phyloP scores from a whole-genome alignment of 2,888 invertebrate genomes.

The Megaustenia siamemsis region DNA sequence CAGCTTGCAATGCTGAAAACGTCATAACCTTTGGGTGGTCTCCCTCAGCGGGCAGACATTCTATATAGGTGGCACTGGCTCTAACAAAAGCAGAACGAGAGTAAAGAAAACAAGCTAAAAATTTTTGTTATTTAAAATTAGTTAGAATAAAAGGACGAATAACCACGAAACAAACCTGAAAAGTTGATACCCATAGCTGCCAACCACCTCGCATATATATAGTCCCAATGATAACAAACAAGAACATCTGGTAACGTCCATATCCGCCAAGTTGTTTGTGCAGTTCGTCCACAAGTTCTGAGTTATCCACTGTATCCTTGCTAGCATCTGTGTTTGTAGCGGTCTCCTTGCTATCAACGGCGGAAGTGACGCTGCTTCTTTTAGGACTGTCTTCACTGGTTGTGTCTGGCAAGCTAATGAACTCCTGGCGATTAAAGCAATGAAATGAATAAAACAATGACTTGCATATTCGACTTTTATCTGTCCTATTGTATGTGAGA shows the following conservation, averaged over 20 bases:
- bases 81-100: too few species aligned
- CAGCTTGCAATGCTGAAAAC: too few species aligned
- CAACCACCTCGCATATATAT: constrained; percentile 71
- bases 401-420: background rate
- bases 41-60: too few species aligned
- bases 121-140: too few species aligned
- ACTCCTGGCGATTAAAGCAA: background rate
- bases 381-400: background rate
- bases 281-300: constrained; percentile 59
- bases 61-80: too few species aligned
- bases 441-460: too few species aligned
- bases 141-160: background rate
- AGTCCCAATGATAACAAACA: constrained; percentile 63
- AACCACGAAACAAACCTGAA: constrained; percentile 34
- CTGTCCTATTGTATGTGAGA: too few species aligned
- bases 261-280: constrained; percentile 62
- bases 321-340: background rate
- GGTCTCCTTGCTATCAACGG: background rate
- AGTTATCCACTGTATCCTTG: background rate
- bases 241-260: constrained; percentile 64
- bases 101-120: too few species aligned
- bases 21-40: too few species aligned
- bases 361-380: background rate
- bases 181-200: constrained; percentile 67
- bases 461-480: too few species aligned